Evolutionary conservation across 2,113 vertebrate genomes (phyloP).

Genomic region (Kobus ellipsiprymnus): DNA sequence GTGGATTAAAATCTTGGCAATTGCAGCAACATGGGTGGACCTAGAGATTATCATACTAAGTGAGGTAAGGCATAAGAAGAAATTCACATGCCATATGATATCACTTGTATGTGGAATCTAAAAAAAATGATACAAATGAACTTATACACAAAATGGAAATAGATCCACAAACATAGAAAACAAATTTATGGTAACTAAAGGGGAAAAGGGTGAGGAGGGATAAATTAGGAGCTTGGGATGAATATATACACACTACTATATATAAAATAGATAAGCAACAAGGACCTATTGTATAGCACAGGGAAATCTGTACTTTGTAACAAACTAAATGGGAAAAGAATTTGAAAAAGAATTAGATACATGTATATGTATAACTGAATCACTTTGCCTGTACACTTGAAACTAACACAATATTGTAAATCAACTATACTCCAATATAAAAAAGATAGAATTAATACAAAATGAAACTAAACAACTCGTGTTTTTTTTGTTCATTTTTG

Average conservation of each 20-base stretch:
- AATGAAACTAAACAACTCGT: neutral
- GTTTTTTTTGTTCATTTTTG: neutral
- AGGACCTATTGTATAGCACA: neutral
- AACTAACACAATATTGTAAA: neutral
- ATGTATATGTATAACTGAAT: neutral
- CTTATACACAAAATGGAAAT: neutral
- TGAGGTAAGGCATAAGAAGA: neutral
- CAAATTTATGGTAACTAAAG: neutral
- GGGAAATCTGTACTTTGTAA: neutral
- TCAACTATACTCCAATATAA: neutral
- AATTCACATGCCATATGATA: neutral
- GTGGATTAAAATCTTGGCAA: neutral
- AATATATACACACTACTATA: neutral
- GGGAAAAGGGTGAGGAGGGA: neutral
- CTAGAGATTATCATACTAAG: neutral
- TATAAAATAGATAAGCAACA: neutral
- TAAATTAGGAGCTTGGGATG: neutral
- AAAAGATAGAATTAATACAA: neutral
- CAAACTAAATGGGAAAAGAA: neutral
- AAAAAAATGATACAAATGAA: neutral
- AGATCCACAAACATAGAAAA: neutral
- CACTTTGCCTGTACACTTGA: neutral
- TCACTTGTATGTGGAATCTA: neutral
- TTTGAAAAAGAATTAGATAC: neutral
- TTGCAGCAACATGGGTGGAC: neutral